phyloP scores from a whole-genome alignment of 2,888 invertebrate genomes.

The Apodemia zela region DNA sequence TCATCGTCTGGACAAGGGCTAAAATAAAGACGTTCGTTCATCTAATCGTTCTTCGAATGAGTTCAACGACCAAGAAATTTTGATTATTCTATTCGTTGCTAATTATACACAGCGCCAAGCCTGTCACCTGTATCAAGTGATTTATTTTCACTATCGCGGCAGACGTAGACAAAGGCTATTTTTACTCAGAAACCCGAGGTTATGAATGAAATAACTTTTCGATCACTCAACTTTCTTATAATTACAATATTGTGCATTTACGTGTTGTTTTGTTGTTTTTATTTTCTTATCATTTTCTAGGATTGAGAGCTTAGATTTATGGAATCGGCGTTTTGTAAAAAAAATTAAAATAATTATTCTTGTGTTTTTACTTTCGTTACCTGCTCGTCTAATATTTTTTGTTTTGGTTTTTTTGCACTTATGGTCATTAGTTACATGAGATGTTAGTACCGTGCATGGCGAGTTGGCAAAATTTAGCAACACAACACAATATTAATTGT shows the following conservation, averaged over 20 bases:
- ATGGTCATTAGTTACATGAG: too few relatives aligned
- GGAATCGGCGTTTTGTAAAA: neutral
- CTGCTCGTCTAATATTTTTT: too few relatives aligned
- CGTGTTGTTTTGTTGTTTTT: slow-evolving; percentile 8
- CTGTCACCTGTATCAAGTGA: slow-evolving; percentile 58
- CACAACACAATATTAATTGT: too few relatives aligned
- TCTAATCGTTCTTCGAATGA: slow-evolving; percentile 22
- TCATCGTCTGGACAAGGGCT: neutral
- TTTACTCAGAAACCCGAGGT: slow-evolving; percentile 50
- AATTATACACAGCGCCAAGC: slow-evolving; percentile 23
- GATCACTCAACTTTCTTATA: slow-evolving; percentile 34
- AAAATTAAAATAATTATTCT: too few relatives aligned
- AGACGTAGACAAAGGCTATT: slow-evolving; percentile 54
- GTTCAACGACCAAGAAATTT: slow-evolving; percentile 42
- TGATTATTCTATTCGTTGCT: slow-evolving; percentile 60
- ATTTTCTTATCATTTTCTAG: neutral
- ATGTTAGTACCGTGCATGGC: too few relatives aligned
- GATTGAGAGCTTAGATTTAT: neutral
- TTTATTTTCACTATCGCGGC: slow-evolving; percentile 64
- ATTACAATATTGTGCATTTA: slow-evolving; percentile 19
- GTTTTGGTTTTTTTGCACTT: too few relatives aligned
- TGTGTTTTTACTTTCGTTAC: too few relatives aligned
- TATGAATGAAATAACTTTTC: slow-evolving; percentile 60
- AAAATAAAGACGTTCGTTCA: neutral
- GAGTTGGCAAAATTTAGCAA: too few relatives aligned